These are phyloP conservation scores for Muntiacus muntjak DNA, from an alignment of 2,113 vertebrate species.

Conservation along the genomic window DNA sequence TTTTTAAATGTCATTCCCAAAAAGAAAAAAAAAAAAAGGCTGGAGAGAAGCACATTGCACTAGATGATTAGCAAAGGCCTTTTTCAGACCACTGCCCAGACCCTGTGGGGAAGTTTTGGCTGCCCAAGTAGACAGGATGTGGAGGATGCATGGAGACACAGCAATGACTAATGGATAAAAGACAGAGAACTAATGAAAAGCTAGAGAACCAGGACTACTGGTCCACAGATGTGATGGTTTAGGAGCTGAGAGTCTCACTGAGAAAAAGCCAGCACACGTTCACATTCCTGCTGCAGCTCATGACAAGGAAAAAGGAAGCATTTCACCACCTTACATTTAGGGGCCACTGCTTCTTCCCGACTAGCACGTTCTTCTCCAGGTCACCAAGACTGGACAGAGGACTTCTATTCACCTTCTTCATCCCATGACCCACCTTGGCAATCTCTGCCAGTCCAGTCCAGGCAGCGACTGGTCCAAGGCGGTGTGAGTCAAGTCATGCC, in stretches of 20 bases:
- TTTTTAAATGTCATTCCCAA: background rate
- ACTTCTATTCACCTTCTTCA: background rate
- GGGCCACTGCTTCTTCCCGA: background rate
- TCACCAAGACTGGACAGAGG: rapidly evolving
- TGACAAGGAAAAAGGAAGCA: background rate
- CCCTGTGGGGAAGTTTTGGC: background rate
- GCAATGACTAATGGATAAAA: background rate
- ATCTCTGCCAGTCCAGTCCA: background rate
- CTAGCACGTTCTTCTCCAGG: background rate
- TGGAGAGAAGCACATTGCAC: background rate
- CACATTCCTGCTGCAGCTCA: background rate
- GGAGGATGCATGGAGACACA: rapidly evolving
- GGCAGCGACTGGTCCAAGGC: rapidly evolving
- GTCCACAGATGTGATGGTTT: no score
- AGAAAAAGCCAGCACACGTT: rapidly evolving
- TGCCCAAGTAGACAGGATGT: background rate
- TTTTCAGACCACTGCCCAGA: background rate
- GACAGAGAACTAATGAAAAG: background rate
- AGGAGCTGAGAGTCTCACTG: background rate
- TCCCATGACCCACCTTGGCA: rapidly evolving
- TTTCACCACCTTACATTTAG: no score
- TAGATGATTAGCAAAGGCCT: background rate
- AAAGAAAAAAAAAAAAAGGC: background rate
- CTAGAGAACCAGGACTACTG: background rate
- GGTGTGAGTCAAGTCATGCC: background rate